Percentiles rank a stretch among this genome's conserved stretches.
Evolutionary conservation across 2,113 vertebrate species (phyloP).

Genomic region (Egretta garzetta): DNA sequence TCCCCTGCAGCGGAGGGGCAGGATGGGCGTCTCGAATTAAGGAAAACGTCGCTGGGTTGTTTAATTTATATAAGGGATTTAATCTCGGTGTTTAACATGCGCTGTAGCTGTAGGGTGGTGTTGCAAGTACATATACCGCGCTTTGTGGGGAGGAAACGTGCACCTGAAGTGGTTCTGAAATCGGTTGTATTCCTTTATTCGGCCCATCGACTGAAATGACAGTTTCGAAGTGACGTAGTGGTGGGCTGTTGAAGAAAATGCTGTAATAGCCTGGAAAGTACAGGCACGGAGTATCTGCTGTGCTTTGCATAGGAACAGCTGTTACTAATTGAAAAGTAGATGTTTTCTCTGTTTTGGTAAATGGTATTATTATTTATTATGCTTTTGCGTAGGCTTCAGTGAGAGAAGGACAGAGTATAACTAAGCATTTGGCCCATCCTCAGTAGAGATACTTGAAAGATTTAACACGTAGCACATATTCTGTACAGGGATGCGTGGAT

Average conservation of each 20-base stretch:
- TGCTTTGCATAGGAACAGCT: accelerated
- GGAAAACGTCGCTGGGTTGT: accelerated
- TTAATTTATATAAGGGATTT: accelerated
- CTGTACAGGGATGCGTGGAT: accelerated
- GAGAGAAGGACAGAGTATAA: neutral
- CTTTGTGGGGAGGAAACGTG: neutral
- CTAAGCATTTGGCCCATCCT: accelerated
- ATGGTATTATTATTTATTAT: accelerated
- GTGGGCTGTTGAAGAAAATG: neutral
- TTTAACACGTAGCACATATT: accelerated
- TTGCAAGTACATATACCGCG: accelerated
- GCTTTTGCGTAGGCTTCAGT: neutral
- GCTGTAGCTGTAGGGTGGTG: accelerated
- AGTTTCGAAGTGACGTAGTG: accelerated
- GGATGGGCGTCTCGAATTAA: neutral
- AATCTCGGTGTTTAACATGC: accelerated
- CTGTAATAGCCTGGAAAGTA: too few relatives aligned
- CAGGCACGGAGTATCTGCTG: accelerated
- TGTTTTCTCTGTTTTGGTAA: neutral
- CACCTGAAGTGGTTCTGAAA: accelerated
- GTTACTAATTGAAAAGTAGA: accelerated
- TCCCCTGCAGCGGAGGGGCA: neutral
- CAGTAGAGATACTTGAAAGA: neutral
- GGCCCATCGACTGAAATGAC: accelerated
- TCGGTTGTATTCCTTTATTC: accelerated